Evolutionary conservation across 2,797 vertebrate species (phyloP), one percentile per base, ranked within the genome.

Genomic region (Lepus townsendii): DNA sequence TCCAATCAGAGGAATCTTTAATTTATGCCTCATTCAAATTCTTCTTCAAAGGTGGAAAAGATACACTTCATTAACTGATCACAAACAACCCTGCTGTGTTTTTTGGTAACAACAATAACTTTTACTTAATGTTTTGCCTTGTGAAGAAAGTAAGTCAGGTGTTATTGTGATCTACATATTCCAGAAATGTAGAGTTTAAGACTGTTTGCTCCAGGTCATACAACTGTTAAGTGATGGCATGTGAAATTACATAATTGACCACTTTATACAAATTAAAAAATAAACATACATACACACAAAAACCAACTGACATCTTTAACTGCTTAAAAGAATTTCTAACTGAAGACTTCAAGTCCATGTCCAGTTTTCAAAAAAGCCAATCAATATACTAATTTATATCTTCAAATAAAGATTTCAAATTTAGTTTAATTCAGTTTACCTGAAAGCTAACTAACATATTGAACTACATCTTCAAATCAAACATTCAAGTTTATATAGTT

Each of bases 201-300:
- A 54, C 60, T 52, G 30, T 26, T 85, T 78, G 52, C n/a, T 54
- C 19, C n/a, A 75, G 82, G 90, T 94, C 85, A 93, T 60, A 14
- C 17, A 77, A 83, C 69, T 72, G 90, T 60, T 84, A 90, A 87
- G 38, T 88, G 42, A 82, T 50, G 13, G 22, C 72, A 50, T 69
- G 78, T 78, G 57, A 90, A 93, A 77, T 87, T 82, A 80, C 22
- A 88, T 84, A 87, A 96, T 90, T 85, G 73, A 71, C 14, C 75
- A 91, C 32, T 87, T 95, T 89, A 95, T 93, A 73, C n/a, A 96
- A 93, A 93, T 96, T 89, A 93, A 76, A 76, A 27, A 12, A 93
- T 22, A 83, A 82, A 90, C 10, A 75, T 27, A 93, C 42, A 84
- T 13, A 75, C 38, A 93, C 42, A 84, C 69, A 79, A 57, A 76